Percentiles rank a stretch among this genome's conserved stretches.
These are phyloP conservation scores for Hypotaenidia philippensis DNA, from an alignment of 2,797 vertebrate species.

Conservation along the genomic window DNA sequence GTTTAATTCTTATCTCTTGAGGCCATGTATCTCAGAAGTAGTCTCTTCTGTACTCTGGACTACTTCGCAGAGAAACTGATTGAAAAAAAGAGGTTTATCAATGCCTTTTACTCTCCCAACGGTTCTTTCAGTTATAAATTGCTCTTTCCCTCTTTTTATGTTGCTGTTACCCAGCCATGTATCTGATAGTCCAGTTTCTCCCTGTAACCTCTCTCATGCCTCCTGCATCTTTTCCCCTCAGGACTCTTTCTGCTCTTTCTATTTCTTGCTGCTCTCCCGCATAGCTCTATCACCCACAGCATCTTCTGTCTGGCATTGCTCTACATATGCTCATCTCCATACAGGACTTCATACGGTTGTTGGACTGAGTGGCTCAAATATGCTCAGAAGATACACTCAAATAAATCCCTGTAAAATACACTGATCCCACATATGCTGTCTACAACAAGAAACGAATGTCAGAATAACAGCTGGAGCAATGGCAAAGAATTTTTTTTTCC, in stretches of 20 bases:
- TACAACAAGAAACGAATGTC: background rate
- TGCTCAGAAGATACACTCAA: background rate
- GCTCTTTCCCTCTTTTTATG: background rate
- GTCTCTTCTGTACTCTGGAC: background rate
- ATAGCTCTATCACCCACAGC: background rate
- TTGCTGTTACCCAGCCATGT: background rate
- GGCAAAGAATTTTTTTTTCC: background rate
- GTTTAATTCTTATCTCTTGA: slow-evolving; percentile 8
- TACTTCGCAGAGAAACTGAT: background rate
- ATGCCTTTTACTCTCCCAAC: background rate
- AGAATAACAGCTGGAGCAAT: background rate
- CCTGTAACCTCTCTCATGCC: background rate
- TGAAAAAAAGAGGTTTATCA: background rate
- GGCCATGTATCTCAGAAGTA: background rate
- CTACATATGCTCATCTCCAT: background rate
- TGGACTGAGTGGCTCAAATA: background rate
- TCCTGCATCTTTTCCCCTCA: background rate
- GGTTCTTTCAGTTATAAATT: background rate
- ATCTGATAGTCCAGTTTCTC: background rate
- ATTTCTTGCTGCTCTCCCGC: background rate
- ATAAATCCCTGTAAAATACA: background rate
- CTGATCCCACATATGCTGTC: background rate
- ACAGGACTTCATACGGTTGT: fast-evolving
- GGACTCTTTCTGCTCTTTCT: background rate
- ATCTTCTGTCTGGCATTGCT: background rate